Evolutionary conservation across 2,888 invertebrate species (phyloP), one percentile per base, ranked within the genome.

Genomic region (Alcis repandata): DNA sequence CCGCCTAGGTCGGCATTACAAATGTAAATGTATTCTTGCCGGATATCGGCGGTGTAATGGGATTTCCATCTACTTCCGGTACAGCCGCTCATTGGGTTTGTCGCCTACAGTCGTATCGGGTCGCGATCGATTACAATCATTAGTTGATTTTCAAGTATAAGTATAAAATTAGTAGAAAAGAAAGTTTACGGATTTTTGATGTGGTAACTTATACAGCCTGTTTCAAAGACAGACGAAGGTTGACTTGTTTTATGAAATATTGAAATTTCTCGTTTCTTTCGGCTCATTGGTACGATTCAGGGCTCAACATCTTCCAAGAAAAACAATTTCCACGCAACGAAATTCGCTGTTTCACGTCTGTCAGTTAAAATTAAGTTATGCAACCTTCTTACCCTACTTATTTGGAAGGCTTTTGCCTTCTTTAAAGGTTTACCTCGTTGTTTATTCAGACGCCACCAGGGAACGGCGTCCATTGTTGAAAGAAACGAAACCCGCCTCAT

Each of bases 311-410:
- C 45, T 65, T 54, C 60, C 13, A 65, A 60, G 65, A 52, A 66
- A 65, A 66, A 66, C 65, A 66, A 61, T 58, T 57, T 60, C 22
- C 56, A 56, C 60, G 52, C 38, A 60, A 65, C 64, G 36, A 65
- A 65, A 57, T 60, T 60, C 49, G 59, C 60, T 57, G 56, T 60
- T 49, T 61, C 65, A 66, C 60, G 65, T 60, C 65, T 61, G 65
- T 61, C 65, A 66, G 60, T 57, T 51, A 22, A 61, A 61, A 66
- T 66, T 66, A 66, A 66, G 65, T 66, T 66, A 66, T 61, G 60
- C 65, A 64, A 59, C 64, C 64, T 64, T 64, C 60, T 58, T 59
- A 59, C 64, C 64, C 59, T 63, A 63, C 59, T 64, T 66, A 66
- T 66, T 61, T 61, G 32, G 51, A 56, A 60, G 60, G 60, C 51